Percentiles rank a stretch among this genome's conserved stretches.
Conservation (phyloP, 2,888 invertebrate genomes). For the Arrhopalites spinosus region DNA sequence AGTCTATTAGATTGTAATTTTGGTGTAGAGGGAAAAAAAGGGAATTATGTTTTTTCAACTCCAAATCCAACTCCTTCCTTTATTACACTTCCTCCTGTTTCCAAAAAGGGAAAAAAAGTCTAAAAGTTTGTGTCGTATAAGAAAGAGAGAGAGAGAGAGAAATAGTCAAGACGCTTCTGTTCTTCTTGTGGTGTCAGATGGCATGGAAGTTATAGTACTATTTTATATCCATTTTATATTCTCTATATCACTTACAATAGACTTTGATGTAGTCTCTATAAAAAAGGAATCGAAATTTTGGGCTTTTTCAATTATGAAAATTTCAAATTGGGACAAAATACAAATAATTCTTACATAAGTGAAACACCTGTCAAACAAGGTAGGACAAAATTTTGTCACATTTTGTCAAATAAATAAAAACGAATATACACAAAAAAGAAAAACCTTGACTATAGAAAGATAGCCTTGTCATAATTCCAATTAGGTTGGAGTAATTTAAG, state of each 20-base stretch:
- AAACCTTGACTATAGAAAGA: not conserved
- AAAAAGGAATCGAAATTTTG: too few species aligned
- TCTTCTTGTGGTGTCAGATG: slow-evolving; percentile 34
- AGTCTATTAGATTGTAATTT: slow-evolving; percentile 24
- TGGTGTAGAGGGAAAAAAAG: not conserved
- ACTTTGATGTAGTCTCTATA: too few species aligned
- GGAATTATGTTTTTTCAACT: slow-evolving; percentile 17
- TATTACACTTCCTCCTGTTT: not conserved
- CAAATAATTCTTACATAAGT: too few species aligned
- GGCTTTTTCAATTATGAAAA: too few species aligned
- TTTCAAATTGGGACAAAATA: too few species aligned
- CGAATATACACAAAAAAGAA: not conserved
- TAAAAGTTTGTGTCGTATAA: too few species aligned
- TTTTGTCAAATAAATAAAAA: too few species aligned
- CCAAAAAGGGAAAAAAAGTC: too few species aligned
- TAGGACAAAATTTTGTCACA: too few species aligned
- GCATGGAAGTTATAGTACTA: not conserved
- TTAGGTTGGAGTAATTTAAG: slow-evolving; percentile 23
- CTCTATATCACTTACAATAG: too few species aligned
- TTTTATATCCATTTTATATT: slow-evolving; percentile 25
- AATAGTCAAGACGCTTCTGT: slow-evolving; percentile 4
- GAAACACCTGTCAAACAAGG: too few species aligned
- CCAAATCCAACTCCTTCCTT: not conserved
- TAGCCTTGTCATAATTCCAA: not conserved
- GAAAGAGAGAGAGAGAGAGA: not conserved